Percentiles rank a stretch among this genome's conserved stretches.
phyloP scores from a whole-genome alignment of 2,113 vertebrate genomes.

The Coptodon rendalli region DNA sequence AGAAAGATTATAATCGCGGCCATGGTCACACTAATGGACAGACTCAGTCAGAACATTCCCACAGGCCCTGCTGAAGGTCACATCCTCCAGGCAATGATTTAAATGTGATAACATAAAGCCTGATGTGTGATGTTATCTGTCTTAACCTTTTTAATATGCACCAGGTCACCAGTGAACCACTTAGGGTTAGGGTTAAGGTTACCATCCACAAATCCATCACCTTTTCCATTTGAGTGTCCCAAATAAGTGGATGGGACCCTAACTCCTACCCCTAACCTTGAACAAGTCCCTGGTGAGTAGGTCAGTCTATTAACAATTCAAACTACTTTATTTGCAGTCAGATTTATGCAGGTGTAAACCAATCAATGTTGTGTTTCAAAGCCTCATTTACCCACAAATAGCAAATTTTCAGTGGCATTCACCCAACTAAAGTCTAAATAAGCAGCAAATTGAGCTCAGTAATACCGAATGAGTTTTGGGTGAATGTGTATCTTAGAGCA shows the following conservation, averaged over 20 bases:
- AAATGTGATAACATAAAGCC: not conserved
- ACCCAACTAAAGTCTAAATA: not conserved
- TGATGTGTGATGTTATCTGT: not conserved
- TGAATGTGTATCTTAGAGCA: not conserved
- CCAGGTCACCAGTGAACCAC: not conserved
- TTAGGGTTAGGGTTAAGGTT: not conserved
- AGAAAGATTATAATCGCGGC: conserved; percentile 5
- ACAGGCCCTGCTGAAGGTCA: conserved; percentile 11
- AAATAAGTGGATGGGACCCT: not conserved
- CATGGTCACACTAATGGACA: conserved; percentile 3
- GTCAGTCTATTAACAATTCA: not conserved
- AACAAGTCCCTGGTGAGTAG: not conserved
- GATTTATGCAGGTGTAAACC: not conserved
- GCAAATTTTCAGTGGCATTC: not conserved
- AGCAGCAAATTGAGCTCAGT: not conserved
- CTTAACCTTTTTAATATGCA: not conserved
- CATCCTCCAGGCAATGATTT: not conserved
- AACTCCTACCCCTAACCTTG: not conserved
- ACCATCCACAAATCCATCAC: not conserved
- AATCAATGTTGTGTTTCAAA: not conserved
- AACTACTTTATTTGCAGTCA: not conserved
- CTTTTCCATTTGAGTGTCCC: not conserved
- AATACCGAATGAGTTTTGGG: not conserved
- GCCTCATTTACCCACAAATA: not conserved
- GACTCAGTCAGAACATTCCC: not conserved